Evolutionary conservation across 1,140 invertebrate species (phyloP).

Genomic region (Riptortus pedestris): DNA sequence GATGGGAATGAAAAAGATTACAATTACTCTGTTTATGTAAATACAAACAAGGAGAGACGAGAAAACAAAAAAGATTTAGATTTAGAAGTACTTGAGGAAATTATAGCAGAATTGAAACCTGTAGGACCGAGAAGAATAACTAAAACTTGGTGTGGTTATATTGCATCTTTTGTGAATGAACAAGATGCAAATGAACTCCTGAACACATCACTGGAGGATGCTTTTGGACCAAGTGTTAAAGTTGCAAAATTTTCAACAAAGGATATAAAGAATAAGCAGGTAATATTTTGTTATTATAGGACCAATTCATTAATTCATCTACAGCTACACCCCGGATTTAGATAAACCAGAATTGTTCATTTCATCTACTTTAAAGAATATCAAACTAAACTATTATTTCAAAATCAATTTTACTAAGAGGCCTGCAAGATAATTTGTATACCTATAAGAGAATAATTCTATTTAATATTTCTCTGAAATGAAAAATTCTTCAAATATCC

Average conservation of each 20-base stretch:
- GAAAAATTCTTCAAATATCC: too few species aligned
- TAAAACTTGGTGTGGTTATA: conserved; percentile 39
- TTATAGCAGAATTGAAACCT: conserved; percentile 35
- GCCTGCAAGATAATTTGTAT: too few species aligned
- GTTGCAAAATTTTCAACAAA: conserved; percentile 40
- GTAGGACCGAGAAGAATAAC: conserved; percentile 37
- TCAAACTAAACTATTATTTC: neutral
- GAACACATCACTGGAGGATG: conserved; percentile 35
- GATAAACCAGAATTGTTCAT: too few species aligned
- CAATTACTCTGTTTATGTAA: conserved; percentile 23
- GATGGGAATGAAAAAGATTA: conserved; percentile 25
- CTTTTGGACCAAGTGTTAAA: conserved; percentile 39
- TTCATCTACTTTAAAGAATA: neutral
- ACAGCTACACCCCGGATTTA: too few species aligned
- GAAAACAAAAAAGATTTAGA: conserved; percentile 31
- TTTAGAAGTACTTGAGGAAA: conserved; percentile 35
- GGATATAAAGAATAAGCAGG: conserved; percentile 36
- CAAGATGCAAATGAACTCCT: conserved; percentile 38
- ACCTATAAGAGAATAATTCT: too few species aligned
- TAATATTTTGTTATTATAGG: too few species aligned
- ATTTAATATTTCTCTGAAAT: too few species aligned
- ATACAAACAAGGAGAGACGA: conserved; percentile 17
- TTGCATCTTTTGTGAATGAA: conserved; percentile 38
- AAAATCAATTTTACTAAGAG: neutral
- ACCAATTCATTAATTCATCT: too few species aligned